Conservation (phyloP, 2,888 invertebrate species). For the Tipula vernalis region DNA sequence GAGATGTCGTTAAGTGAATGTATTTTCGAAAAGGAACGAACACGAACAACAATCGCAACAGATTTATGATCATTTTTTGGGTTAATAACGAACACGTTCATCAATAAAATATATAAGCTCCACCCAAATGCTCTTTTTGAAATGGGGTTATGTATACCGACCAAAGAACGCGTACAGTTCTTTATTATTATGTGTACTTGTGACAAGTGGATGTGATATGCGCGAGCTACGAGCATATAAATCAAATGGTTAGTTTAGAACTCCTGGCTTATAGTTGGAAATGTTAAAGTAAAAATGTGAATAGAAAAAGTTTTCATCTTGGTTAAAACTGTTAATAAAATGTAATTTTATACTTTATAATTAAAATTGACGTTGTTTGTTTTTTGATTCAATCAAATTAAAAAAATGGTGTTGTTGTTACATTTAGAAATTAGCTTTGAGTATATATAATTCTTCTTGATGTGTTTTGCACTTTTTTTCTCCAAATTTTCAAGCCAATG, state of each 20-base stretch:
- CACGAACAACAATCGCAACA: not conserved
- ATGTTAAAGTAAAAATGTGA: not conserved
- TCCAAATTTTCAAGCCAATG: no score
- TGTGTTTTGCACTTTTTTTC: no score
- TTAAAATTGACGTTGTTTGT: not conserved
- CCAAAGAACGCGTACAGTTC: not conserved
- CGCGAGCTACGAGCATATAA: not conserved
- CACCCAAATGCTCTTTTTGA: not conserved
- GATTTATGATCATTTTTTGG: constrained; percentile 4
- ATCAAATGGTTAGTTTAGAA: not conserved
- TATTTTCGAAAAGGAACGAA: not conserved
- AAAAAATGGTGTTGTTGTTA: not conserved
- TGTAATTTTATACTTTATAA: not conserved
- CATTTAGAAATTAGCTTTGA: no score
- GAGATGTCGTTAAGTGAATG: constrained; percentile 5
- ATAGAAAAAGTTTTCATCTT: not conserved
- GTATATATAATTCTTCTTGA: no score
- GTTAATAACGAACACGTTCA: constrained; percentile 10
- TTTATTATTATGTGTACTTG: not conserved
- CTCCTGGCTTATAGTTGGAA: not conserved
- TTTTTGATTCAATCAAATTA: not conserved
- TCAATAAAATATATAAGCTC: not conserved
- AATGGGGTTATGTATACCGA: not conserved
- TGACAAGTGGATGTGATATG: not conserved
- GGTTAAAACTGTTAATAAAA: not conserved